Evolutionary conservation across 2,888 invertebrate genomes (phyloP).

Genomic region (Caenorhabditis angaria): DNA sequence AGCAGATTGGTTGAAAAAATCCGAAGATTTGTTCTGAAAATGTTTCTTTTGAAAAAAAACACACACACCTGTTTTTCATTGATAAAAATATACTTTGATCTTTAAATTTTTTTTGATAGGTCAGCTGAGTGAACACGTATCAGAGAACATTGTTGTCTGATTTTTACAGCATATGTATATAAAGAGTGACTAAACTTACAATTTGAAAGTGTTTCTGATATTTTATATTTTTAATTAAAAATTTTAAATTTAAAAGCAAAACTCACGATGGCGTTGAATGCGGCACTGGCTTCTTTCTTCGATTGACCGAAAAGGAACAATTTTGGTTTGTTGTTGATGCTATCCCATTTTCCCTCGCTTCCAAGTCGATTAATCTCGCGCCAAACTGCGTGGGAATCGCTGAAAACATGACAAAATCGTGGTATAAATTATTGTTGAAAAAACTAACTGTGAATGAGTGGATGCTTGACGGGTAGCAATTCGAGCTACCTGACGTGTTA

Average conservation of each 20-base stretch:
- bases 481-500: conserved; percentile 27
- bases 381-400: conserved; percentile 44
- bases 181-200: no score
- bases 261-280: conserved; percentile 49
- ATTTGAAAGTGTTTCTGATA: no score
- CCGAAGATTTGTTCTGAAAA: conserved; percentile 31
- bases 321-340: conserved; percentile 62
- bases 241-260: neutral
- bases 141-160: neutral
- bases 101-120: no score
- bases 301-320: conserved; percentile 54
- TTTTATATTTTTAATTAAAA: neutral
- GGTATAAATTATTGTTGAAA: neutral
- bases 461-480: conserved; percentile 38
- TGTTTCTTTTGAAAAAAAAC: neutral
- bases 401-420: conserved; percentile 3
- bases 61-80: no score
- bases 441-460: conserved; percentile 36
- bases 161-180: neutral
- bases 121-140: conserved; percentile 9
- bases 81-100: conserved; percentile 3
- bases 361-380: conserved; percentile 63
- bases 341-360: conserved; percentile 67
- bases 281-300: conserved; percentile 54
- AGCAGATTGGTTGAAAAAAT: conserved; percentile 52